phyloP scores from a whole-genome alignment of 2,888 invertebrate species.

The Drosophila neonasuta region DNA sequence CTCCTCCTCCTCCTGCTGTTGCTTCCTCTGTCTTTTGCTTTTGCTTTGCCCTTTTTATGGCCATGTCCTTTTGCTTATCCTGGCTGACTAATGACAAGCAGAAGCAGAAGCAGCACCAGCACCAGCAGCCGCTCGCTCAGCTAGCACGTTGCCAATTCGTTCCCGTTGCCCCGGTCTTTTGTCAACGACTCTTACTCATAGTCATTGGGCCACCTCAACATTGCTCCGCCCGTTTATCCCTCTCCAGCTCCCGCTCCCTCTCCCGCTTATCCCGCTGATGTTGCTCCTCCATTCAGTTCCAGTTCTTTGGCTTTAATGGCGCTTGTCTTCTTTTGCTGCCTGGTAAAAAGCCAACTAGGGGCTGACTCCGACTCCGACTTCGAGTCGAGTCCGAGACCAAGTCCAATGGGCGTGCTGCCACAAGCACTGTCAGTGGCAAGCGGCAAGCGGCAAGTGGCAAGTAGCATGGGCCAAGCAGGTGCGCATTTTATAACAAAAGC shows the following conservation, averaged over 20 bases:
- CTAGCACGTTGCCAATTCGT: conserved; percentile 63
- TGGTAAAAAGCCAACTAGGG: conserved; percentile 62
- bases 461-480: conserved; percentile 56
- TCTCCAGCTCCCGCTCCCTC: not conserved
- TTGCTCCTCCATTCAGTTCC: conserved; percentile 45
- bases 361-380: conserved; percentile 4
- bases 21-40: conserved; percentile 26
- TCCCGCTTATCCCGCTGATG: conserved; percentile 1
- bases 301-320: conserved; percentile 63
- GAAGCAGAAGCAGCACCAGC: conserved; percentile 24
- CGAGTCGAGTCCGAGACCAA: conserved; percentile 6
- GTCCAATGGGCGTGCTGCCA: conserved; percentile 44
- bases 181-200: conserved; percentile 67
- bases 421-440: conserved; percentile 22
- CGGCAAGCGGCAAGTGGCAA: conserved; percentile 35
- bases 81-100: conserved; percentile 76
- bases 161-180: conserved; percentile 56
- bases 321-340: conserved; percentile 48
- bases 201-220: conserved; percentile 55
- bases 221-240: conserved; percentile 6
- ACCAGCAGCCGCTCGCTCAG: conserved; percentile 17
- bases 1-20: not conserved
- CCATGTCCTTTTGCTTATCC: conserved; percentile 76
- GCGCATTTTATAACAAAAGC: conserved; percentile 74
- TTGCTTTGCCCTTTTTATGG: conserved; percentile 72